Evolutionary conservation across 2,888 invertebrate genomes (phyloP).

Genomic region (Halictus quadricinctus): DNA sequence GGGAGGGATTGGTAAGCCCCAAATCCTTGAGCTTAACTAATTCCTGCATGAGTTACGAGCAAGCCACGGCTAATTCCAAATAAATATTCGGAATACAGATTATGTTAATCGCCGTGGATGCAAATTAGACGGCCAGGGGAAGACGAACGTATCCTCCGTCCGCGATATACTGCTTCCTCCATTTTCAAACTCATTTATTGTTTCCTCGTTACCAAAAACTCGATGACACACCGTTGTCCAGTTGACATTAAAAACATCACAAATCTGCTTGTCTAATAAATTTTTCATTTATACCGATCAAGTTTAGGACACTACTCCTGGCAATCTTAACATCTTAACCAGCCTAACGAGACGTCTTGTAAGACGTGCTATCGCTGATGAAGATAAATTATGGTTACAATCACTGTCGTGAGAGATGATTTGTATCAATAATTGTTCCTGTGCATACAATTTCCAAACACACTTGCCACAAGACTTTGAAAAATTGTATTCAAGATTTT

Average conservation of each 20-base stretch:
- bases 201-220: not conserved
- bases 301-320: not conserved
- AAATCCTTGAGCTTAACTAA: constrained; percentile 82
- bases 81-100: constrained; percentile 82
- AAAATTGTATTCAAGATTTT: no score
- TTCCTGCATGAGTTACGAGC: constrained; percentile 81
- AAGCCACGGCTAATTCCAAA: constrained; percentile 80
- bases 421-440: not conserved
- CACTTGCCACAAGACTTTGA: no score
- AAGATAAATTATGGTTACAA: not conserved
- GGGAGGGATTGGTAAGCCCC: constrained; percentile 73
- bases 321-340: not conserved
- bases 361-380: not conserved
- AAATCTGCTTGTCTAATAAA: not conserved
- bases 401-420: not conserved
- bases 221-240: not conserved
- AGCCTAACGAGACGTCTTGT: not conserved
- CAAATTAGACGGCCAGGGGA: constrained; percentile 78
- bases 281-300: not conserved
- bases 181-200: constrained; percentile 4
- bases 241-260: not conserved
- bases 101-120: constrained; percentile 81
- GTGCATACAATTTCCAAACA: no score
- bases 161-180: constrained; percentile 1
- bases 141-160: constrained; percentile 48